These are phyloP conservation scores for Steatocranus sp. DNA, from an alignment of 2,797 vertebrate genomes.

Conservation along the genomic window DNA sequence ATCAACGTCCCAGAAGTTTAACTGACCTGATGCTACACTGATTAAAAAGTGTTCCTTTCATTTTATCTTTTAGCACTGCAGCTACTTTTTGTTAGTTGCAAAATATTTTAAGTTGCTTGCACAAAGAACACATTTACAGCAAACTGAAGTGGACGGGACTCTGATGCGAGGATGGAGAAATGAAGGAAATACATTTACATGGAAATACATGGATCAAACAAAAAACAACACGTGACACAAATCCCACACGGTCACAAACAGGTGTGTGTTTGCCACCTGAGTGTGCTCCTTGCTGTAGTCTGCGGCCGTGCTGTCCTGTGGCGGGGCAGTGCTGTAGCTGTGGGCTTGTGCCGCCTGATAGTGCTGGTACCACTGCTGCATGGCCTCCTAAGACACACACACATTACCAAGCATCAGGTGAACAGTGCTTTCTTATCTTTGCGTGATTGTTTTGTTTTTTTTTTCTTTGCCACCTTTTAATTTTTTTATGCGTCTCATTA, in stretches of 20 bases:
- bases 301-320: constrained; percentile 57
- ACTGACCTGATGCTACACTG: background rate
- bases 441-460: background rate
- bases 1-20: background rate
- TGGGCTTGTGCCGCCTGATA: constrained; percentile 77
- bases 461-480: background rate
- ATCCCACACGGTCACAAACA: background rate
- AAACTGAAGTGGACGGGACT: background rate
- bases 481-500: background rate
- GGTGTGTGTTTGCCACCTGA: constrained; percentile 61
- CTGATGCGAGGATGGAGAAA: background rate
- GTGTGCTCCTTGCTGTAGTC: constrained; percentile 78
- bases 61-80: background rate
- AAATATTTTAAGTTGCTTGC: background rate
- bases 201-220: background rate
- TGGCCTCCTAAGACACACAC: constrained; percentile 70
- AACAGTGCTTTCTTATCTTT: background rate
- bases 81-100: background rate
- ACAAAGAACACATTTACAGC: background rate
- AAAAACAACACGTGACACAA: background rate
- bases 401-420: background rate
- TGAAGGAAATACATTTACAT: background rate
- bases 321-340: constrained; percentile 62
- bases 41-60: background rate
- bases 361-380: constrained; percentile 84